phyloP scores from a whole-genome alignment of 2,797 vertebrate species.

The Melopsittacus undulatus region DNA sequence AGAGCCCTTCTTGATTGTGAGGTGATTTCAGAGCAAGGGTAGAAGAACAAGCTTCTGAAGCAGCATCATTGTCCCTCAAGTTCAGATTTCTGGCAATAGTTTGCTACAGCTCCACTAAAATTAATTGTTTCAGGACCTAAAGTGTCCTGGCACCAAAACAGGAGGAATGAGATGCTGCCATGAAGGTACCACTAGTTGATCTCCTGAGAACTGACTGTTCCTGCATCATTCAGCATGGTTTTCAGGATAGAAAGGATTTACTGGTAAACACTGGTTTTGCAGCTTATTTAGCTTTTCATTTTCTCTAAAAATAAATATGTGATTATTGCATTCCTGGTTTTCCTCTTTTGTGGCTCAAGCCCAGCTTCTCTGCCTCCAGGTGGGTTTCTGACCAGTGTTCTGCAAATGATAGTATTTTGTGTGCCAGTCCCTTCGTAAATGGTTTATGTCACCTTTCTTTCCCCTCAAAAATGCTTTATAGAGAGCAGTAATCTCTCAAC shows the following conservation, averaged over 20 bases:
- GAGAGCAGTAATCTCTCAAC: conserved; percentile 40
- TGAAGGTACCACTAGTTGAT: background rate
- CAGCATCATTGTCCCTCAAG: background rate
- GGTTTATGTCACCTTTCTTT: background rate
- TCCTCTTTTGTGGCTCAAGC: background rate
- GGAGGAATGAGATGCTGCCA: background rate
- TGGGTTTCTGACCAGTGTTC: background rate
- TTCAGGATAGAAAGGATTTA: conserved; percentile 2
- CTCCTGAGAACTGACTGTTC: conserved; percentile 12
- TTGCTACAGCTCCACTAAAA: conserved; percentile 13
- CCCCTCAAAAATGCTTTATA: conserved; percentile 26
- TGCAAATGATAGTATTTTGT: conserved; percentile 55
- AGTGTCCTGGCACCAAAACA: background rate
- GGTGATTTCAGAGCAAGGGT: background rate
- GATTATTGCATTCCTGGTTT: background rate
- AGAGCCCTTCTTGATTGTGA: background rate
- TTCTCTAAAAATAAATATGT: conserved; percentile 33
- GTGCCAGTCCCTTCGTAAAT: conserved; percentile 49
- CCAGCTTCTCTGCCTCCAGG: conserved; percentile 27
- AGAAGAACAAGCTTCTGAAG: background rate
- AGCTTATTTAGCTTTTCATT: conserved; percentile 45
- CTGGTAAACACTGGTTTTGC: background rate
- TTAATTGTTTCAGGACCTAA: conserved; percentile 39
- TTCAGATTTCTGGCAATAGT: background rate
- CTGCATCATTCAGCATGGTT: background rate